These are phyloP conservation scores for Oreochromis aureus DNA, from an alignment of 2,113 vertebrate species.

Conservation along the genomic window DNA sequence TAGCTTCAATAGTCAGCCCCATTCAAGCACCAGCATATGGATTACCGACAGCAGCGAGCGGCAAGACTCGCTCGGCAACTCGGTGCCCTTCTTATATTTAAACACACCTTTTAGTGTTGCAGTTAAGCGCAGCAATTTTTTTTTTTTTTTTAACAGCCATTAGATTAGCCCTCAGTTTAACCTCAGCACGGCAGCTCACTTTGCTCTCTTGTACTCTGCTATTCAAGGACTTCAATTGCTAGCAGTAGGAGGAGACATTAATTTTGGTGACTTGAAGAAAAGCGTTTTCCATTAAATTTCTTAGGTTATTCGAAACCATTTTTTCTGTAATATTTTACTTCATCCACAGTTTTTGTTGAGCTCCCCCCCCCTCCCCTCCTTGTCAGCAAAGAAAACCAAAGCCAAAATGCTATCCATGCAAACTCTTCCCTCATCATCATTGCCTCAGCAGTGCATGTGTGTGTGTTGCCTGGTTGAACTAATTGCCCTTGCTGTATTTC, in stretches of 20 bases:
- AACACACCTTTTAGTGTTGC: slow-evolving; percentile 25
- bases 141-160: not conserved
- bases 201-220: not conserved
- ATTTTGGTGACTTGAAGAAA: not conserved
- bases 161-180: slow-evolving; percentile 32
- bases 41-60: not conserved
- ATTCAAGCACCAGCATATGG: not conserved
- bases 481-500: slow-evolving; percentile 38
- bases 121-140: slow-evolving; percentile 20
- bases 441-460: slow-evolving; percentile 4
- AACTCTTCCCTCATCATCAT: slow-evolving; percentile 1
- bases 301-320: not conserved
- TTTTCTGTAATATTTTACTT: not conserved
- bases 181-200: not conserved
- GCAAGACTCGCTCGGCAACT: not conserved
- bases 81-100: not conserved
- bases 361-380: not conserved
- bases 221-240: not conserved
- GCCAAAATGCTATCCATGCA: slow-evolving; percentile 27
- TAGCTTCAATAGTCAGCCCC: not conserved
- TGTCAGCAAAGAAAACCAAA: not conserved
- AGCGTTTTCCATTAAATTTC: not conserved
- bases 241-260: not conserved
- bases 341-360: not conserved
- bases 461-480: slow-evolving; percentile 32